A percentile compares a stretch with the other conserved stretches of the same genome.
Evolutionary conservation across 2,888 invertebrate species (phyloP).

Genomic region (Teinopalpus imperialis): DNA sequence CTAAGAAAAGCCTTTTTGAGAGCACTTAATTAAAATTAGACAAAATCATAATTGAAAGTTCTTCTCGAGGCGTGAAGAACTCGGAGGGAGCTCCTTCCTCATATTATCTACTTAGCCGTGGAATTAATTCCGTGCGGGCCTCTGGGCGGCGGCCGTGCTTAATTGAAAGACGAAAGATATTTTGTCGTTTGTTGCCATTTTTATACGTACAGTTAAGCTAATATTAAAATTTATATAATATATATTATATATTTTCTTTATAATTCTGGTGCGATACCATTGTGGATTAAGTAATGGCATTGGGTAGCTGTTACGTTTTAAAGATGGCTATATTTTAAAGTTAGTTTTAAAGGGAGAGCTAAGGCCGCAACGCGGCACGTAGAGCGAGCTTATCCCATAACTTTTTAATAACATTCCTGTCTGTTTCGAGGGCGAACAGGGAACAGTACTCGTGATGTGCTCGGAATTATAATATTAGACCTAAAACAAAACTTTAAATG

Average conservation of each 20-base stretch:
- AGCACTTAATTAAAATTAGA: slow-evolving; percentile 82
- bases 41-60: slow-evolving; percentile 82
- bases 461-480: slow-evolving; percentile 35
- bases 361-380: slow-evolving; percentile 56
- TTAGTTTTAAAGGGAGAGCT: no score
- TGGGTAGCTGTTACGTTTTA: slow-evolving; percentile 45
- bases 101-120: slow-evolving; percentile 77
- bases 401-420: slow-evolving; percentile 78
- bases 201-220: neutral
- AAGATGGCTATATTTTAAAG: slow-evolving; percentile 77
- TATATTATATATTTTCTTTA: slow-evolving; percentile 1
- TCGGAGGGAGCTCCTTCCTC: slow-evolving; percentile 60
- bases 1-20: slow-evolving; percentile 80
- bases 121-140: slow-evolving; percentile 71
- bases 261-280: no score
- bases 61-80: slow-evolving; percentile 80
- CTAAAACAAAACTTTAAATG: slow-evolving; percentile 5
- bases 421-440: slow-evolving; percentile 61
- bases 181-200: slow-evolving; percentile 41
- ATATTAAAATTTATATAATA: slow-evolving; percentile 3
- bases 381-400: slow-evolving; percentile 68
- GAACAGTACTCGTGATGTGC: slow-evolving; percentile 67
- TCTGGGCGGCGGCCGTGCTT: slow-evolving; percentile 57
- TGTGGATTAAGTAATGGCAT: no score
- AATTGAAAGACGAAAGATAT: slow-evolving; percentile 68